These are phyloP conservation scores for Falco cherrug DNA, from an alignment of 2,797 vertebrate species.

Conservation along the genomic window DNA sequence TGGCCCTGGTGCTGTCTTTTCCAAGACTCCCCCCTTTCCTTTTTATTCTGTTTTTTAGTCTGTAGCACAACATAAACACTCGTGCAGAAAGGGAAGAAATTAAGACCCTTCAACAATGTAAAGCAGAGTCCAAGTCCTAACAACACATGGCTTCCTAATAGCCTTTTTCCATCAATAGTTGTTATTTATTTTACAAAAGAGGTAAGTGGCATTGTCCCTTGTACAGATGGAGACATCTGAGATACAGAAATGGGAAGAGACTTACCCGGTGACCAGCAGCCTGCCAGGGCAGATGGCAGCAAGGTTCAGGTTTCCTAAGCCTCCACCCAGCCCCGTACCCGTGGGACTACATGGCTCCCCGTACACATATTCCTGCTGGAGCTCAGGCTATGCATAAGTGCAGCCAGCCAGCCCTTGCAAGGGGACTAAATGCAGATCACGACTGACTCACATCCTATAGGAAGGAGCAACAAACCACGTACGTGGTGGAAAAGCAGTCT, in stretches of 20 bases:
- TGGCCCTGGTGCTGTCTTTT: not conserved
- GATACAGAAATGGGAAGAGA: constrained; percentile 37
- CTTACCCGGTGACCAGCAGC: constrained; percentile 26
- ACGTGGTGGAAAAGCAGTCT: not conserved
- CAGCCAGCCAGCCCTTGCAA: constrained; percentile 3
- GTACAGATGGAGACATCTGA: constrained; percentile 38
- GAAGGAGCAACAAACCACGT: not conserved
- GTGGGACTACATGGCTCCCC: not conserved
- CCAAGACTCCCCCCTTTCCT: not conserved
- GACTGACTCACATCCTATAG: constrained; percentile 58
- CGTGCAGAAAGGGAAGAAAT: not conserved
- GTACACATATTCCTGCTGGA: not conserved
- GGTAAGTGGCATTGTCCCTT: constrained; percentile 59
- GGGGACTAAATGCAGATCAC: not conserved
- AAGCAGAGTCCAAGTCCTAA: not conserved
- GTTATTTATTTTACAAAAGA: constrained; percentile 55
- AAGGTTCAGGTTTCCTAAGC: constrained; percentile 40
- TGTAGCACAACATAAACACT: not conserved
- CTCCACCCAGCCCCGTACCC: constrained; percentile 1
- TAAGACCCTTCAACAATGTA: constrained; percentile 35
- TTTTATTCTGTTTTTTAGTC: not conserved
- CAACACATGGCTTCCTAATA: constrained; percentile 8
- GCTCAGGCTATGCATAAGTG: not conserved
- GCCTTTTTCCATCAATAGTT: constrained; percentile 28
- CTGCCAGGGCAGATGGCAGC: constrained; percentile 49